These are phyloP conservation scores for Drosophila robusta DNA, from an alignment of 2,888 invertebrate genomes.

Conservation along the genomic window DNA sequence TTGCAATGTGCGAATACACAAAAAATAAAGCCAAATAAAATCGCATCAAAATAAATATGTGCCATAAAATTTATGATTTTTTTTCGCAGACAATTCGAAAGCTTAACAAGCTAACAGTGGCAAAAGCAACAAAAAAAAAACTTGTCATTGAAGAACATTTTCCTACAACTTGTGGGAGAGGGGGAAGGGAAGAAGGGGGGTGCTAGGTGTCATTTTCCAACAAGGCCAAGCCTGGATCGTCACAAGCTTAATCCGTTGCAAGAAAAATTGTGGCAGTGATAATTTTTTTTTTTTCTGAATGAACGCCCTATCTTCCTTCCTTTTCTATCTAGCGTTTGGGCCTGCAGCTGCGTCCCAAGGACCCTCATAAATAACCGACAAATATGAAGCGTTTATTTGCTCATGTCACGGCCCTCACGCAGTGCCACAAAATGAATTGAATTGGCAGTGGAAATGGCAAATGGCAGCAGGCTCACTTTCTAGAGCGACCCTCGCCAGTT, in stretches of 20 bases:
- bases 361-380: constrained; percentile 82
- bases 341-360: constrained; percentile 75
- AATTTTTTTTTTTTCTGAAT: constrained; percentile 54
- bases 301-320: not conserved
- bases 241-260: constrained; percentile 75
- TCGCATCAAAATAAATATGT: constrained; percentile 57
- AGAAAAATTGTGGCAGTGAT: constrained; percentile 74
- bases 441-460: constrained; percentile 56
- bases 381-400: constrained; percentile 81
- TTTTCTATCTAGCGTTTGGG: constrained; percentile 20
- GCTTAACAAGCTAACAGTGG: constrained; percentile 60
- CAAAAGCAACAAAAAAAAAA: constrained; percentile 14
- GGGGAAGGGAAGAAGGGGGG: constrained; percentile 3
- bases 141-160: constrained; percentile 54
- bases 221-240: constrained; percentile 44
- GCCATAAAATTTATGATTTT: constrained; percentile 57
- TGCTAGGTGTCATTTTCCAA: constrained; percentile 21
- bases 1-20: constrained; percentile 19
- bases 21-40: constrained; percentile 35
- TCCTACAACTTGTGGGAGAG: not conserved
- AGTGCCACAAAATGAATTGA: constrained; percentile 57
- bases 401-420: constrained; percentile 76
- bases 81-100: constrained; percentile 66
- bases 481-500: constrained; percentile 32
- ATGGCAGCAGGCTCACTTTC: constrained; percentile 33